These are phyloP conservation scores for Pristiophorus japonicus DNA, from an alignment of 2,113 vertebrate species.

Conservation along the genomic window DNA sequence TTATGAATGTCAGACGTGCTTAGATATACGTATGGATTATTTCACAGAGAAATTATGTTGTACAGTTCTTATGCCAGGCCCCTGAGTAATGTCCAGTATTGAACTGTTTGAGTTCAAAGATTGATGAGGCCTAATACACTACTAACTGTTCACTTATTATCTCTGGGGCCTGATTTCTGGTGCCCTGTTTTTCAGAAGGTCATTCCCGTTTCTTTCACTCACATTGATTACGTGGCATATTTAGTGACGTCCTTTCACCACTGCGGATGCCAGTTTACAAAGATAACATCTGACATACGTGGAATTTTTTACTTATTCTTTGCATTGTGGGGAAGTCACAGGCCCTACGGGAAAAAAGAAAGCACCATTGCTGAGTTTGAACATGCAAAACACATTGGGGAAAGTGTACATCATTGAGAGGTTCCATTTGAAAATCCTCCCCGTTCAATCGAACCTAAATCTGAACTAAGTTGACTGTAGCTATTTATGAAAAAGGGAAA, in stretches of 20 bases:
- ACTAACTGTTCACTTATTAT: conserved; percentile 63
- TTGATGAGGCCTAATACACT: conserved; percentile 59
- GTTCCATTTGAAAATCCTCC: neutral
- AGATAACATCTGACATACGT: neutral
- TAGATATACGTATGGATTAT: neutral
- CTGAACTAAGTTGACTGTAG: neutral
- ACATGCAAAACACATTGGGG: neutral
- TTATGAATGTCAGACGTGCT: neutral
- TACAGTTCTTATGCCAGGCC: conserved; percentile 23
- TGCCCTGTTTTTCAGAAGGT: conserved; percentile 59
- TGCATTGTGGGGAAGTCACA: neutral
- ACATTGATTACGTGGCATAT: conserved; percentile 53
- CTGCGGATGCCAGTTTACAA: neutral
- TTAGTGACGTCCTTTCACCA: conserved; percentile 42
- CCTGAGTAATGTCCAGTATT: conserved; percentile 37
- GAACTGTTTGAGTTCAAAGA: conserved; percentile 49
- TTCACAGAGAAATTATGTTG: conserved; percentile 7
- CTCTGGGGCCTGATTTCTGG: conserved; percentile 54
- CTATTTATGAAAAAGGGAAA: neutral
- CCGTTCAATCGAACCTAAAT: neutral
- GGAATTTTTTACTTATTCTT: neutral
- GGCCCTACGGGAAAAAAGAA: neutral
- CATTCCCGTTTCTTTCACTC: conserved; percentile 51
- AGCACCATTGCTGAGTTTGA: no score
- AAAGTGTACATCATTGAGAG: neutral